Evolutionary conservation across 2,888 invertebrate genomes (phyloP).

Genomic region (Theodoxus fluviatilis): DNA sequence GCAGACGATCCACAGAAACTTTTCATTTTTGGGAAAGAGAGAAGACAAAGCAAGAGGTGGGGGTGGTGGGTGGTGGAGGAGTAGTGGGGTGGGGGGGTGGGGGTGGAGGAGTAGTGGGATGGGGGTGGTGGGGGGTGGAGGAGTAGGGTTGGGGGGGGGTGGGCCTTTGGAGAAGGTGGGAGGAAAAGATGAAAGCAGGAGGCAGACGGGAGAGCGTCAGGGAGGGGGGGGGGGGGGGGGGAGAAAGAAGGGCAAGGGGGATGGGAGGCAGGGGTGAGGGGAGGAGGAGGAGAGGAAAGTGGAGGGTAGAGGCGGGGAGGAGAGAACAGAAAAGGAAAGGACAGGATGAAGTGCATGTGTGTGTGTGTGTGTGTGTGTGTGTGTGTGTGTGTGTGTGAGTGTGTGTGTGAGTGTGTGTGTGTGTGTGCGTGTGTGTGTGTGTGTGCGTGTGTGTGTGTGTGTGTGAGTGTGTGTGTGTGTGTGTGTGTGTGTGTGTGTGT

Average conservation of each 20-base stretch:
- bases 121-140: neutral
- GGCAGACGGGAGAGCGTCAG: conserved; percentile 3
- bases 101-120: too few species aligned
- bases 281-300: neutral
- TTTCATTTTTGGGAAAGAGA: conserved; percentile 12
- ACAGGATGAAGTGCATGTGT: neutral
- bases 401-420: conserved; percentile 10
- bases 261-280: neutral
- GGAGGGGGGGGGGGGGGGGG: conserved; percentile 8
- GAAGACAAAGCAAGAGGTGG: too few species aligned
- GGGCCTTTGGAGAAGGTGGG: neutral
- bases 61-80: too few species aligned
- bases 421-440: conserved; percentile 5
- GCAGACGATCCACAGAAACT: too few species aligned
- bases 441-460: conserved; percentile 14
- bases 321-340: conserved; percentile 2
- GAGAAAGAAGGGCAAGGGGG: conserved; percentile 15
- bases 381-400: conserved; percentile 14
- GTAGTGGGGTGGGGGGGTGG: too few species aligned
- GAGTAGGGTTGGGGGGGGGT: neutral
- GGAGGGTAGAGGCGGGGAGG: neutral
- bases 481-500: too few species aligned
- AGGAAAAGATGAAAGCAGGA: neutral
- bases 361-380: conserved; percentile 11
- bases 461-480: too few species aligned